Evolutionary conservation across 2,113 vertebrate genomes (phyloP), one percentile per base, ranked within the genome.

Genomic region (Odontesthes bonariensis): DNA sequence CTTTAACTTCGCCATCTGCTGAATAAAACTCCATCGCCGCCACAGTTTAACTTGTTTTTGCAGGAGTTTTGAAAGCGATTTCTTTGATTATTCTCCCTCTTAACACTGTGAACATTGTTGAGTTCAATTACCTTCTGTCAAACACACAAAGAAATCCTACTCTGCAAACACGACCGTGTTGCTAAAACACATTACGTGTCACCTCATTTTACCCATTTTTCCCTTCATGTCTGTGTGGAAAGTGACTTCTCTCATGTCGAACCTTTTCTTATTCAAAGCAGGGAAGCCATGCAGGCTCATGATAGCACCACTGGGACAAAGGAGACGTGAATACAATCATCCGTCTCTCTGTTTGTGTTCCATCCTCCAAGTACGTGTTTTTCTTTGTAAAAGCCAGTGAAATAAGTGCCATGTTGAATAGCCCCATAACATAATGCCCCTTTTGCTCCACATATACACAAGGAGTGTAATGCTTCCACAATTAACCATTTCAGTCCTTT

Each of bases 221-320:
- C 75, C 52, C 79, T 79, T 78, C 16, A 67, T 73, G 58, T 76
- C 51, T 22, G 31, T 20, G 10, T 33, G 62, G 23, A 56, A 60
- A 65, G 69, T 49, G 65, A 82, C 54, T 72, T 76, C 31, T 60
- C 35, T 53, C 46, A 35, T 12, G 35, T n/a, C 64, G 63, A 78
- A 65, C 17, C 23, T 53, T 31, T 8, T 59, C 70, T 66, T 60
- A 71, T 75, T 75, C 73, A 49, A 73, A 75, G 38, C 44, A 33
- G 68, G 27, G 47, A 85, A 87, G 87, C 79, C 77, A 87, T 35
- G 51, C 51, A 51, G 51, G 52, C 85, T 84, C 73, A 87, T 90
- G 88, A 84, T 5, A 38, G 64, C 52, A 51, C 77, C 89, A 77
- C 77, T 85, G 79, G 38, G 75, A 85, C 20, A 69, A 62, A 75